Base-by-base conservation (phyloP, 1,140 invertebrate genomes). In the Philaenus spumarius region DNA sequence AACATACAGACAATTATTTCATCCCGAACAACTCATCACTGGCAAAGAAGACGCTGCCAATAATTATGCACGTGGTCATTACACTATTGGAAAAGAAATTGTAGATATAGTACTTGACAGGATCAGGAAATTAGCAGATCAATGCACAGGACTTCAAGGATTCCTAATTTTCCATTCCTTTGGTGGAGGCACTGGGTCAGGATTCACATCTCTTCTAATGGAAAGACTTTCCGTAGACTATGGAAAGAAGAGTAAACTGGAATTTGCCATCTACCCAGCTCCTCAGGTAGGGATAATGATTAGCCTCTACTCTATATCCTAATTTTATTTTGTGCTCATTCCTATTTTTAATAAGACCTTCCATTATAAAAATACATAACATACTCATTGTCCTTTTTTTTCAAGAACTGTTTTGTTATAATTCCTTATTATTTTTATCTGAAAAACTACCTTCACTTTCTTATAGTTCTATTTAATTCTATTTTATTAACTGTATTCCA, bases 121-220 rank as follows among this genome's bases (percentile, higher is more conserved):
- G 9, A 77, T 88, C 43, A 72, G 85, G 37, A 87, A 89, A 68
- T 71, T 89, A 45, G 81, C 87, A 24, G 90, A 93, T 64, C 85
- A 89, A 67, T 93, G 89, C 69, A 84, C 85, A 23, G 86, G 89
- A 15, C 69, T 85, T 22, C 90, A 93, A 72, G 89, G 87, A 2
- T 90, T 92, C 66, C 73, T 93, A 1, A 82, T 92, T 55, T 93
- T 95, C 72, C 88, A 93, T 62, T 85, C 89, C 0, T 94, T 95
- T 70, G 93, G 93, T 40, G 93, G 93, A 42, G 93, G 93, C 6
- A 95, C 93, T 26, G 93, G 93, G 6, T 83, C 81, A 42, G 83
- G 84, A 1, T 86, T 85, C 65, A 80, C 80, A 4, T 82, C 83
- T 7, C 72, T 86, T 9, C 72, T 85, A 6, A 85, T 86, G 82